These are phyloP conservation scores for Chrysolina americana DNA, from an alignment of 2,888 invertebrate species.

Conservation along the genomic window DNA sequence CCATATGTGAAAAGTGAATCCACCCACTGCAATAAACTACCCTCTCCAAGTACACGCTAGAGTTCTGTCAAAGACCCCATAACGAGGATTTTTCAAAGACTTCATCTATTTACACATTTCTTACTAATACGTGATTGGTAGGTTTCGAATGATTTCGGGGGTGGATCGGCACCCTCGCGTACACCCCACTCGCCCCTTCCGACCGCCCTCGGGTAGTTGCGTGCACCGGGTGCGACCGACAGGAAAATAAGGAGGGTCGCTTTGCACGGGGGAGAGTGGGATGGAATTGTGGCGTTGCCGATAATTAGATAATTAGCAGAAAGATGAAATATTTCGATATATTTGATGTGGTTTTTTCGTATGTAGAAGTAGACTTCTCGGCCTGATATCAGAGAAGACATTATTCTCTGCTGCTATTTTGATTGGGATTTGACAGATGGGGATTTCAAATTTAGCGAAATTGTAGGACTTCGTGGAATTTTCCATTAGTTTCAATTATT, in stretches of 20 bases:
- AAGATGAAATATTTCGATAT: not conserved
- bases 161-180: conserved; percentile 45
- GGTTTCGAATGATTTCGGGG: conserved; percentile 60
- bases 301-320: conserved; percentile 16
- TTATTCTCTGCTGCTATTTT: no score
- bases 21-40: not conserved
- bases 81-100: not conserved
- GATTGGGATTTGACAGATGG: no score
- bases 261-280: conserved; percentile 38
- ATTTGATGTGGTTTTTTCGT: not conserved
- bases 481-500: no score
- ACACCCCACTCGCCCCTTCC: conserved; percentile 53
- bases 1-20: not conserved
- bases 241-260: conserved; percentile 66
- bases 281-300: conserved; percentile 53
- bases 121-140: conserved; percentile 48
- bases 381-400: no score
- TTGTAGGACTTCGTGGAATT: no score
- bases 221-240: conserved; percentile 68
- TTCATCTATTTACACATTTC: conserved; percentile 7
- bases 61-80: not conserved
- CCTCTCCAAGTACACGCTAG: not conserved
- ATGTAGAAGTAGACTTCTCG: no score
- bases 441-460: no score
- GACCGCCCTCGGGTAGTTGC: conserved; percentile 55